Conservation (phyloP, 2,113 vertebrate species). For the Hystrix cristata region DNA sequence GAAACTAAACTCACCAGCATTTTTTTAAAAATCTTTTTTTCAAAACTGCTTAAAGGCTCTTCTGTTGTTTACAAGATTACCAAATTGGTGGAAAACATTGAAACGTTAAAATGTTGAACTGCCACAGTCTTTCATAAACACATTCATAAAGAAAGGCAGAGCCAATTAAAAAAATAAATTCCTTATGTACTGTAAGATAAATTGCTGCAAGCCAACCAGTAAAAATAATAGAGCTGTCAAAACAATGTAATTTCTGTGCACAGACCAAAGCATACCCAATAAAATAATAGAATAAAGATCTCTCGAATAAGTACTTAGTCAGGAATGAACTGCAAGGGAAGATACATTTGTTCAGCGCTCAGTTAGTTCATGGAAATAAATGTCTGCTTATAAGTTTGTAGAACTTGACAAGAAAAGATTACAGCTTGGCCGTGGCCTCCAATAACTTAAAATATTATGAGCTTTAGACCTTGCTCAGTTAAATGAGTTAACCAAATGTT, state of each 20-base stretch:
- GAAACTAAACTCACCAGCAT: conserved; percentile 26
- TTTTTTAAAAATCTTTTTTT: background rate
- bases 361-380: conserved; percentile 61
- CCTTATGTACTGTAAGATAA: conserved; percentile 64
- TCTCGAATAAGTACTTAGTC: conserved; percentile 77
- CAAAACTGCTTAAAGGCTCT: conserved; percentile 67
- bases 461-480: conserved; percentile 72
- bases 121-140: conserved; percentile 69
- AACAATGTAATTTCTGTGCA: conserved; percentile 76
- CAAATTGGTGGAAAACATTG: conserved; percentile 72
- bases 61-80: conserved; percentile 46
- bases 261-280: conserved; percentile 62
- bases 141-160: conserved; percentile 82
- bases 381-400: conserved; percentile 52
- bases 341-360: conserved; percentile 73
- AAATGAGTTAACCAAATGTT: conserved; percentile 72
- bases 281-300: conserved; percentile 68
- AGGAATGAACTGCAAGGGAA: conserved; percentile 66
- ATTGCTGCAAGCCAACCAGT: conserved; percentile 65
- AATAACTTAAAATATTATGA: conserved; percentile 75
- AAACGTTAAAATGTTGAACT: conserved; percentile 75
- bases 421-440: conserved; percentile 30
- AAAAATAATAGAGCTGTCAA: conserved; percentile 82
- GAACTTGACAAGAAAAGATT: conserved; percentile 69
- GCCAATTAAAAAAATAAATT: conserved; percentile 82